Conservation (phyloP, 53 echinoderm and acorn worm species). For the Holothuria scabra region DNA sequence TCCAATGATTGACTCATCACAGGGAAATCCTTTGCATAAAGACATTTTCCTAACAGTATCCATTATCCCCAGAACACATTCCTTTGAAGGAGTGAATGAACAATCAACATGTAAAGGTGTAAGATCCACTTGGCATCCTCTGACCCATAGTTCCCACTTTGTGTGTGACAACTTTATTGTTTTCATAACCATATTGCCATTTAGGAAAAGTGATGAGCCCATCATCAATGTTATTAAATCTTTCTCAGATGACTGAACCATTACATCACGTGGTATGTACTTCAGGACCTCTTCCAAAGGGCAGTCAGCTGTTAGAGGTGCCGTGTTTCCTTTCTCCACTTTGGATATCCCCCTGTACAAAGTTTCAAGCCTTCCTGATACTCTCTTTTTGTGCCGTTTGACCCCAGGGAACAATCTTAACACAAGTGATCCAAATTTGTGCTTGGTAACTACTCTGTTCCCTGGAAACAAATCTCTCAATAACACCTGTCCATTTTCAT, state of each 20-base stretch:
- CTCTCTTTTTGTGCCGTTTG: no score
- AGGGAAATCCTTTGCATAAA: background rate
- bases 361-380: no score
- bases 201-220: background rate
- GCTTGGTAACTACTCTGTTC: background rate
- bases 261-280: no score
- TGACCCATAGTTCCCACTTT: background rate
- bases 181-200: conserved; percentile 8
- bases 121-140: background rate
- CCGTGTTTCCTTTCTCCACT: no score
- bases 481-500: background rate
- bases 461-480: background rate
- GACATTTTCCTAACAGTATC: background rate
- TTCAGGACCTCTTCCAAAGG: no score
- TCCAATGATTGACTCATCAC: no score
- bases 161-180: background rate
- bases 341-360: no score
- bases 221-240: background rate
- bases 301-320: no score
- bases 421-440: background rate
- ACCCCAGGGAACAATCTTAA: no score
- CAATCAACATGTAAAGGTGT: background rate
- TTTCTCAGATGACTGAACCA: background rate
- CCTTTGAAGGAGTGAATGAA: background rate
- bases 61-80: background rate